Evolutionary conservation across 1,140 invertebrate genomes (phyloP).

Genomic region (Brachionus calyciflorus): DNA sequence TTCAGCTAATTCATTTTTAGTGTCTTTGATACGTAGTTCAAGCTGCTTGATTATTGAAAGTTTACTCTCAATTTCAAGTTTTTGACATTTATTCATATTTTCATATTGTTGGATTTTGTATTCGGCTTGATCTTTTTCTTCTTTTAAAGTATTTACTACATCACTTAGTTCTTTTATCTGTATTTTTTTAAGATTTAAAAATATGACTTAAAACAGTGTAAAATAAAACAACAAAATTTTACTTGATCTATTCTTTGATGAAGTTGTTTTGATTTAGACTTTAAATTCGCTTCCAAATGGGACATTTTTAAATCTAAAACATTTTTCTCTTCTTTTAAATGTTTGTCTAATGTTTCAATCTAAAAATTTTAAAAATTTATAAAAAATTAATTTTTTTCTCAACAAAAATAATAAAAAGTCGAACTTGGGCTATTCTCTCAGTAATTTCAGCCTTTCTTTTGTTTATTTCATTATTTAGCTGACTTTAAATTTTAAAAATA

Average conservation of each 20-base stretch:
- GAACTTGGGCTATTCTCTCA: conserved; percentile 17
- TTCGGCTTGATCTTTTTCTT: conserved; percentile 44
- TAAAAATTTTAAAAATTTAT: neutral
- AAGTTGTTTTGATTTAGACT: conserved; percentile 30
- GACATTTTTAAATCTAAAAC: conserved; percentile 35
- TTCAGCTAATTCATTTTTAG: conserved; percentile 22
- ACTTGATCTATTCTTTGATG: conserved; percentile 38
- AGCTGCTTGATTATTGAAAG: conserved; percentile 30
- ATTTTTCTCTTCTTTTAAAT: conserved; percentile 35
- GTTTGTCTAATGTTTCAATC: conserved; percentile 39
- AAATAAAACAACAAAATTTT: neutral
- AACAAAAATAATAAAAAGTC: too few species aligned
- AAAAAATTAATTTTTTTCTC: neutral
- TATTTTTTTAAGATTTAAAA: neutral
- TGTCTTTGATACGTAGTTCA: conserved; percentile 27
- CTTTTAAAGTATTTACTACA: conserved; percentile 23
- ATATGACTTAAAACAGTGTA: neutral
- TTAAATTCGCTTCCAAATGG: conserved; percentile 45
- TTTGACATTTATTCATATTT: conserved; percentile 42
- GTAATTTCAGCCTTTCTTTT: conserved; percentile 39
- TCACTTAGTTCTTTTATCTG: conserved; percentile 34
- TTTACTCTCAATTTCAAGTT: conserved; percentile 44
- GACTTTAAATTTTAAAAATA: conserved; percentile 44
- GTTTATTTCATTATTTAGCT: conserved; percentile 27
- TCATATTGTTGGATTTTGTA: conserved; percentile 40